These are phyloP conservation scores for Eupeodes latifasciatus DNA, from an alignment of 2,888 invertebrate species.

Conservation along the genomic window DNA sequence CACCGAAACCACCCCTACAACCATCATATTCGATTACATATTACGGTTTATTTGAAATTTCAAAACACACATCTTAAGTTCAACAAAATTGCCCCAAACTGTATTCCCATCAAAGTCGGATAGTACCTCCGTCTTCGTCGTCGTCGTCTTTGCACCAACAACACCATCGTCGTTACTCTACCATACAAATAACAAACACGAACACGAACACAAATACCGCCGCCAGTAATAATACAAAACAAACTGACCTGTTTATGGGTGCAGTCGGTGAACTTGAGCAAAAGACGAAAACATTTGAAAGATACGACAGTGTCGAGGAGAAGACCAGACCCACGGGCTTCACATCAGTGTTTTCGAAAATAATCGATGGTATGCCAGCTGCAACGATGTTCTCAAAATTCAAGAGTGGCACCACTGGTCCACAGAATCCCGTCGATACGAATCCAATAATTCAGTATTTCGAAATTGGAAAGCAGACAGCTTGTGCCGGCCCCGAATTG, in stretches of 20 bases:
- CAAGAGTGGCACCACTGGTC: conserved; percentile 86
- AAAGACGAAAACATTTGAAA: conserved; percentile 82
- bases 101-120: conserved; percentile 56
- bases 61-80: conserved; percentile 1
- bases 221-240: conserved; percentile 40
- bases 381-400: conserved; percentile 90
- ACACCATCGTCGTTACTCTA: conserved; percentile 42
- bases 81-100: conserved; percentile 49
- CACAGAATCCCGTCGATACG: conserved; percentile 87
- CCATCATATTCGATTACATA: background rate
- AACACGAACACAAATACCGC: background rate
- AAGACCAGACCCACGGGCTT: conserved; percentile 79
- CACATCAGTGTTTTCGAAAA: conserved; percentile 84
- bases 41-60: conserved; percentile 5
- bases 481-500: conserved; percentile 93
- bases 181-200: conserved; percentile 19
- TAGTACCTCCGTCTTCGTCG: conserved; percentile 14
- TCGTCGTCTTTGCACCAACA: background rate
- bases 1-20: background rate
- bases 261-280: conserved; percentile 75
- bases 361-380: conserved; percentile 85
- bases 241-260: conserved; percentile 75
- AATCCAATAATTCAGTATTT: conserved; percentile 95
- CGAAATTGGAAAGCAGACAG: conserved; percentile 93
- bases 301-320: conserved; percentile 83